Base-by-base conservation (phyloP, 2,888 invertebrate genomes). In the Diogma glabrata region DNA sequence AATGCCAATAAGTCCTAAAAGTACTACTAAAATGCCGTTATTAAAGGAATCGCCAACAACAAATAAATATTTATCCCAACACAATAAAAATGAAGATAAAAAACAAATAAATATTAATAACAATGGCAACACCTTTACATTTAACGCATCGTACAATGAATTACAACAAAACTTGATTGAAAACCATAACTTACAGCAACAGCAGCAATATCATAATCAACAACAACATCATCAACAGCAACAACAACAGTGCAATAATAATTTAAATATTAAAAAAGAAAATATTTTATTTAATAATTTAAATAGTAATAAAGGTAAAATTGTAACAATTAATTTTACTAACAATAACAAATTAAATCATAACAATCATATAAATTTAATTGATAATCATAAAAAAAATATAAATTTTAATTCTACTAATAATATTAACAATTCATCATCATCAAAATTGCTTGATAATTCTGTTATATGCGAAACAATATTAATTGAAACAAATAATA, bases 1-100 rank as follows among this genome's bases (percentile, higher is more conserved):
- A 14, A 85, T 90, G 73, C 89, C 84, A 4, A 70, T 72, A 45
- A 76, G 75, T 57, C 76, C 76, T 20, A 76, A 76, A 61, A 72
- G 67, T 57, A 30, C 14, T 19, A 36, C 16, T 10, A 9, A 28
- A 47, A 36, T 36, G 14, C 51, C 14, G 16, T 46, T 46, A 47
- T 33, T 22, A 20, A 28, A 56, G n/a, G 43, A 43, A 14, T 22
- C 43, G 23, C 23, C 43, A 23, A 43, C 20, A 14, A 22, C 43
- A 43, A 43, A 43, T 43, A 43, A 43, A 22, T 43, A 22, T 43
- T 43, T 43, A 23, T 14, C 43, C n/a, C 43, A 43, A 43, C n/a
- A n/a, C 14, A 54, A 51, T 17, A 55, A 56, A 47, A 47, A 48
- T 38, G 56, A 57, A 49, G 55, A 54, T 26, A 52, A 57, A 6